Base-by-base conservation (phyloP, 2,888 invertebrate genomes). In the Cheiracanthium punctorium region DNA sequence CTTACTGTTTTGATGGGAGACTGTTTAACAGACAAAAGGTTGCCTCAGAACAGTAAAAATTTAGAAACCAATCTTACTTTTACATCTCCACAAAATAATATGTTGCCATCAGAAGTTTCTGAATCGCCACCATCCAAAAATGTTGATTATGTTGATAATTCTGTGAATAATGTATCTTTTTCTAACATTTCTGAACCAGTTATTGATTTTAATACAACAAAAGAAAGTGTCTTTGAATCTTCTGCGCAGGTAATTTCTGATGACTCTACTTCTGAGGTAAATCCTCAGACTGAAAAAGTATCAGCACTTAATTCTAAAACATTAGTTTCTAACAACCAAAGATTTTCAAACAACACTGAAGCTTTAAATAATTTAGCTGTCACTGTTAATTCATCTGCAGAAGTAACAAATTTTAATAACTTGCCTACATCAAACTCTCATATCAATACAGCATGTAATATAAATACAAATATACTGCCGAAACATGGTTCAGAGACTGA, bases 1-100 rank as follows among this genome's bases (percentile, higher is more conserved):
- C 58, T 85, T 14, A 79, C 79, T 30, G 84, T 79, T 69, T 74
- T 85, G 14, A 85, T 85, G 79, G 84, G 79, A 24, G 37, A 79
- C 4, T 32, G 52, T 30, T 30, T 48, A 37, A n/a, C 70, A 33
- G 24, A 43, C 20, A 33, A n/a, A 30, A n/a, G 5, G 20, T 24
- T 17, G 5, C n/a, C 58, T 58, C 24, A 58, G 24, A 20, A n/a
- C 12, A 2, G 7, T 58, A 58, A 58, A 58, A 24, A 24, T 5
- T 24, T 12, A 1, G 58, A 48, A 17, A 48, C 7, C 1, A 20
- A 58, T 12, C 12, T 5, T 37, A n/a, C n/a, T n/a, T n/a, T n/a
- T 2, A 48, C 8, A 48, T 58, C 58, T 58, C 58, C 20, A 58
- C 24, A 4, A 12, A 5, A 24, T 58, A 17, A 24, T 58, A 17